Conservation (phyloP, 1,140 invertebrate species). For the Caligus rogercresseyi region DNA sequence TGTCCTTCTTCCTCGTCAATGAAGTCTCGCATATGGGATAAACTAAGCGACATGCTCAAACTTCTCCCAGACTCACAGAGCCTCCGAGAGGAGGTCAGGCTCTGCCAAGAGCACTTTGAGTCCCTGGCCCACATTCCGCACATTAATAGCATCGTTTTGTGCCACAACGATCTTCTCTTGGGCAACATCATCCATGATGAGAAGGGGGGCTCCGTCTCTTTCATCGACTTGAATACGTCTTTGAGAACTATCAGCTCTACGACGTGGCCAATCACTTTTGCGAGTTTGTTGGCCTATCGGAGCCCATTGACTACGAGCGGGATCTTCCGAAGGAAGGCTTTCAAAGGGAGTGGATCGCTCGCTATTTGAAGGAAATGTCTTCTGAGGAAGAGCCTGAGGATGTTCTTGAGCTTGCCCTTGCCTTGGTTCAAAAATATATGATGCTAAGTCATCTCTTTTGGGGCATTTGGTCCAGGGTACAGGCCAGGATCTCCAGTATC, state of each 20-base stretch:
- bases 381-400: constrained; percentile 33
- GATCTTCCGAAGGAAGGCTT: constrained; percentile 59
- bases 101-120: constrained; percentile 1
- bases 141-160: constrained; percentile 65
- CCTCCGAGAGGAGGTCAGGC: neutral
- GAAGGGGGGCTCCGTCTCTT: constrained; percentile 45
- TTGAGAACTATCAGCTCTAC: constrained; percentile 79
- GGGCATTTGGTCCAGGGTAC: constrained; percentile 79
- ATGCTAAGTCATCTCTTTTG: constrained; percentile 72
- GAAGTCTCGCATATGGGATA: constrained; percentile 41
- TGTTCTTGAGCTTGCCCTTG: constrained; percentile 49
- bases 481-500: constrained; percentile 71
- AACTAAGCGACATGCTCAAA: constrained; percentile 50
- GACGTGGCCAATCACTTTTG: constrained; percentile 97
- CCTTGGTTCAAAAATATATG: constrained; percentile 58
- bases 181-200: constrained; percentile 76
- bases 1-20: constrained; percentile 5
- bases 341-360: constrained; percentile 58
- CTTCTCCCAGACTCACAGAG: constrained; percentile 35
- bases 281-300: constrained; percentile 71
- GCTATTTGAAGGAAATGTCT: constrained; percentile 41
- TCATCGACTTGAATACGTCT: constrained; percentile 95
- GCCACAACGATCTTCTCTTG: constrained; percentile 90
- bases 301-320: constrained; percentile 41
- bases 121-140: constrained; percentile 43